Percentiles rank a stretch among this genome's conserved stretches.
These are phyloP conservation scores for Mimachlamys varia DNA, from an alignment of 2,888 invertebrate species.

Conservation along the genomic window DNA sequence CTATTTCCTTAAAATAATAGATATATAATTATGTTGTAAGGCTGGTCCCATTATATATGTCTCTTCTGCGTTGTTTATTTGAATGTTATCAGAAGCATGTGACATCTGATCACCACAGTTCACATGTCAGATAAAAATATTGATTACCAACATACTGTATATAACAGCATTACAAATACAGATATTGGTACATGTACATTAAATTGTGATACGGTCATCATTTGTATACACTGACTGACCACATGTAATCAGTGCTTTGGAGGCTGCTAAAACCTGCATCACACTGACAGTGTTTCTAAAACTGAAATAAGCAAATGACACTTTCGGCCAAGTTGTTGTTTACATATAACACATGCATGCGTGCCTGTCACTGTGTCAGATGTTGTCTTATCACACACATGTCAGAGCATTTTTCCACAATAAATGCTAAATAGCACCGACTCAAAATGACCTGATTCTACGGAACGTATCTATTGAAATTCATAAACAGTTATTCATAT, in stretches of 20 bases:
- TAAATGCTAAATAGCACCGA: neutral
- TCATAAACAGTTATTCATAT: constrained; percentile 14
- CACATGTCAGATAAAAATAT: neutral
- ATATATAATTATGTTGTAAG: no score
- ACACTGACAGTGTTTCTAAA: neutral
- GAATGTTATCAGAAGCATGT: neutral
- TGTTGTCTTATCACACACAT: neutral
- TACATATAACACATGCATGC: neutral
- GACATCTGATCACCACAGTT: neutral
- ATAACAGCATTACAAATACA: neutral
- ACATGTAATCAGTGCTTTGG: neutral
- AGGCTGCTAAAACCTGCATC: neutral
- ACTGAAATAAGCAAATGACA: neutral
- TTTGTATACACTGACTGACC: neutral
- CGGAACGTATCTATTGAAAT: neutral
- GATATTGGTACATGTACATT: neutral
- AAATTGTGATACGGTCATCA: neutral
- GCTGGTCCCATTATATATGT: neutral
- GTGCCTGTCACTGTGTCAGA: neutral
- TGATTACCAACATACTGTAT: neutral
- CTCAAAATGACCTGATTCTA: neutral
- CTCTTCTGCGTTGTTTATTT: neutral
- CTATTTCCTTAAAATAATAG: no score
- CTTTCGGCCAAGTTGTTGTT: neutral
- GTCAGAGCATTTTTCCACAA: neutral